Percentiles rank a stretch among this genome's conserved stretches.
phyloP scores from a whole-genome alignment of 2,113 vertebrate genomes.

The Dermatemys mawii region DNA sequence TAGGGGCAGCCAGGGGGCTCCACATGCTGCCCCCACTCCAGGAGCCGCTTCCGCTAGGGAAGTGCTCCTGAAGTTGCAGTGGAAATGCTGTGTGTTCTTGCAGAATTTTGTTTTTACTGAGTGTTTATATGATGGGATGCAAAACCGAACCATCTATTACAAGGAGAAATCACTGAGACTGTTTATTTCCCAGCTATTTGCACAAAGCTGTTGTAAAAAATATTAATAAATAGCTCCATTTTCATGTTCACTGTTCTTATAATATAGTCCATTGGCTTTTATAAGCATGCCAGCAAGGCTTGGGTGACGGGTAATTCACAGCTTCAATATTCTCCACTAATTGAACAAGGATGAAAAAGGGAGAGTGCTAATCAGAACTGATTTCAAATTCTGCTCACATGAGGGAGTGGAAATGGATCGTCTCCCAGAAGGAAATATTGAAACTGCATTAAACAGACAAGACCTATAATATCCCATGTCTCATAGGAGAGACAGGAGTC shows the following conservation, averaged over 20 bases:
- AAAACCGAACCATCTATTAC: background rate
- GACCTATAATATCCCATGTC: conserved; percentile 17
- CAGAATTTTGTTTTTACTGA: background rate
- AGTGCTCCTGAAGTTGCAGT: background rate
- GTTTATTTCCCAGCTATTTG: conserved; percentile 45
- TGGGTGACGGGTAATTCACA: conserved; percentile 75
- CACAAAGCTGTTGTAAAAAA: conserved; percentile 28
- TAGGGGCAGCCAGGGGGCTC: no score
- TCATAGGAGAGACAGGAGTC: conserved; percentile 42
- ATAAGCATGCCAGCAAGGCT: conserved; percentile 63
- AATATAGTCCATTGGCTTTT: conserved; percentile 60
- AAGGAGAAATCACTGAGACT: background rate
- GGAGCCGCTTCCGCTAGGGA: no score
- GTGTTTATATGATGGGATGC: background rate
- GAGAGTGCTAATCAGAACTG: conserved; percentile 74
- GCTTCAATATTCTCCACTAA: conserved; percentile 77
- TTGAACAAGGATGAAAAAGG: conserved; percentile 72
- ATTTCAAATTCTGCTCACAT: conserved; percentile 73
- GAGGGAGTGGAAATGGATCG: conserved; percentile 61
- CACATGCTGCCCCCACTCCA: no score
- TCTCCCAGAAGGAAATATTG: conserved; percentile 35
- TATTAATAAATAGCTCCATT: conserved; percentile 56
- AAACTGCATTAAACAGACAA: conserved; percentile 67
- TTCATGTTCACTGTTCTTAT: conserved; percentile 58
- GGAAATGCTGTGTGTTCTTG: conserved; percentile 27